phyloP scores from a whole-genome alignment of 1,140 invertebrate species.

The Myzus persicae region DNA sequence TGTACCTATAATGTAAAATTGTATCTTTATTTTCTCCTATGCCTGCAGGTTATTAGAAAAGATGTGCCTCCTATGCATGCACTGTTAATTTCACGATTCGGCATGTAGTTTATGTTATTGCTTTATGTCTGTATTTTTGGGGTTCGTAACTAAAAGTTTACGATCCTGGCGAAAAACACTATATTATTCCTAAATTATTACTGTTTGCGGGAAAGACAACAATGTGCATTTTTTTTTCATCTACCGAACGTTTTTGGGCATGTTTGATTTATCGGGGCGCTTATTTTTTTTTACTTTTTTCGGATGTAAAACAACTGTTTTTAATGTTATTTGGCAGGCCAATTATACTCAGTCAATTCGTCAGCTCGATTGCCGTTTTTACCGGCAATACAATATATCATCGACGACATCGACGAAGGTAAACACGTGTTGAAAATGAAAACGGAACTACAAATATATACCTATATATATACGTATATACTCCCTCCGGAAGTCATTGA shows the following conservation, averaged over 20 bases:
- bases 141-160: background rate
- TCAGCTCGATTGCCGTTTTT: conserved; percentile 65
- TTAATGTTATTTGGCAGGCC: conserved; percentile 67
- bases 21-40: background rate
- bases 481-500: conserved; percentile 45
- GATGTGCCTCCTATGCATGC: conserved; percentile 55
- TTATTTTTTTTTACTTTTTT: background rate
- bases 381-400: conserved; percentile 66
- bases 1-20: conserved; percentile 42
- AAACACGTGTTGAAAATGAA: conserved; percentile 55
- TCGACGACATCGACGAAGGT: conserved; percentile 67
- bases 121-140: conserved; percentile 45
- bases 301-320: conserved; percentile 55
- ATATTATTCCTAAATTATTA: background rate
- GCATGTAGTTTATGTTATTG: conserved; percentile 57
- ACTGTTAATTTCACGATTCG: conserved; percentile 56
- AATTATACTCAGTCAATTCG: conserved; percentile 71
- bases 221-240: background rate
- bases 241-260: conserved; percentile 11
- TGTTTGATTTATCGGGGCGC: conserved; percentile 32
- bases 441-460: conserved; percentile 31
- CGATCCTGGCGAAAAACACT: background rate
- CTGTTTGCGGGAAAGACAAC: background rate
- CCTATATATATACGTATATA: background rate
- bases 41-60: conserved; percentile 50